These are phyloP conservation scores for Rotaria socialis DNA, from an alignment of 2,888 invertebrate genomes.

Conservation along the genomic window DNA sequence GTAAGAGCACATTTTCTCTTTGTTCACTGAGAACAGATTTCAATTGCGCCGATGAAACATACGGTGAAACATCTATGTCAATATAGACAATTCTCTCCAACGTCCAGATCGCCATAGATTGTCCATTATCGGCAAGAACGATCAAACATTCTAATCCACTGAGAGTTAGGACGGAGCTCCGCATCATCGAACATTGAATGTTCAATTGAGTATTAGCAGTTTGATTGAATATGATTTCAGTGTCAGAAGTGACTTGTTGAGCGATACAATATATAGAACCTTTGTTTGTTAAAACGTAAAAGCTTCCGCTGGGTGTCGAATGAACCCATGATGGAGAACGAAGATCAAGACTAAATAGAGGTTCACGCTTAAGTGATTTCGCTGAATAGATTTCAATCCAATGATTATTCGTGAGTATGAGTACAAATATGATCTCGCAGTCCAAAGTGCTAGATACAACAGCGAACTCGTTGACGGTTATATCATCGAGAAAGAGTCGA, in stretches of 20 bases:
- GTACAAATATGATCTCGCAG: background rate
- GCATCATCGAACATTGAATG: background rate
- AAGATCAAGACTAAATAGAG: background rate
- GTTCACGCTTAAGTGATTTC: background rate
- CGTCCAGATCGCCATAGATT: background rate
- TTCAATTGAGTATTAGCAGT: background rate
- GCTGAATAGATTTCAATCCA: background rate
- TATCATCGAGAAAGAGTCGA: background rate
- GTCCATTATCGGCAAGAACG: background rate
- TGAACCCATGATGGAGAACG: background rate
- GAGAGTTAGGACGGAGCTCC: background rate
- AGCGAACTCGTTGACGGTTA: background rate
- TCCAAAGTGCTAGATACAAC: background rate
- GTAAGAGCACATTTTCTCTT: background rate
- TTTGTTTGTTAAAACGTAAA: background rate
- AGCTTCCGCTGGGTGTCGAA: background rate
- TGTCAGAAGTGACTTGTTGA: background rate
- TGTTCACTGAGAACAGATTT: background rate
- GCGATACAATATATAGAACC: background rate
- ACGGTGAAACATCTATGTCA: background rate
- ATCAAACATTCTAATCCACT: background rate
- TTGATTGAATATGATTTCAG: background rate
- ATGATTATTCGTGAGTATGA: background rate
- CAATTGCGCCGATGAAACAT: background rate
- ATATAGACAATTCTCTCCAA: background rate